A percentile compares a stretch with the other conserved stretches of the same genome.
Evolutionary conservation across 2,888 invertebrate species (phyloP).

Genomic region (Drosophila bunnanda): DNA sequence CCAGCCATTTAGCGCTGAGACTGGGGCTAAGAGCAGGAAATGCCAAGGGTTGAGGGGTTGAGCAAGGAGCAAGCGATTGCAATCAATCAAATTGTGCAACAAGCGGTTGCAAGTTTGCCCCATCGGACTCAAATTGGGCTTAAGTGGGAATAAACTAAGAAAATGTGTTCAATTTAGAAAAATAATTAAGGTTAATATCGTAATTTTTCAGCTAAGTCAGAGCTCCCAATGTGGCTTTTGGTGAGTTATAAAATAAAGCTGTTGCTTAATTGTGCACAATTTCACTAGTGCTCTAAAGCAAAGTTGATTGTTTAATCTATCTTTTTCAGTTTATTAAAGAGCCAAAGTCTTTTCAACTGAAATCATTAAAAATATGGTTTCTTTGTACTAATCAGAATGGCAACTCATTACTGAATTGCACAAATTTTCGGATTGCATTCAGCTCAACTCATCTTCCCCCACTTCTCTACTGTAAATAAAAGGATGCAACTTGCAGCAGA

Average conservation of each 20-base stretch:
- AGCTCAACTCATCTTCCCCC: neutral
- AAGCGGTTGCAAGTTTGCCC: constrained; percentile 31
- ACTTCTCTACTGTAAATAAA: neutral
- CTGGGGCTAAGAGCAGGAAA: neutral
- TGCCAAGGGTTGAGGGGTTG: neutral
- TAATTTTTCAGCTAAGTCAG: neutral
- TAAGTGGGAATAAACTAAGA: constrained; percentile 2
- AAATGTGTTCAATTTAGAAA: neutral
- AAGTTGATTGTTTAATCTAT: too few species aligned
- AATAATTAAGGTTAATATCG: constrained; percentile 4
- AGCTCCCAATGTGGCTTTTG: neutral
- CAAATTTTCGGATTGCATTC: constrained; percentile 4
- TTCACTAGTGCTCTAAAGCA: too few species aligned
- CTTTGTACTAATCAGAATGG: neutral
- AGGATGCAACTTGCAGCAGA: constrained; percentile 5
- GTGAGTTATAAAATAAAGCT: neutral
- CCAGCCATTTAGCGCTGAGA: constrained; percentile 34
- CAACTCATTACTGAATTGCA: neutral
- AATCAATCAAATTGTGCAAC: constrained; percentile 42
- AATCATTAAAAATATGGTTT: neutral
- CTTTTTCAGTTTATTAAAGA: neutral
- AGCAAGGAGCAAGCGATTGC: constrained; percentile 5
- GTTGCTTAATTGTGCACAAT: too few species aligned
- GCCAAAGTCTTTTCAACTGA: neutral
- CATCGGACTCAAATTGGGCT: constrained; percentile 4